phyloP scores from a whole-genome alignment of 2,888 invertebrate genomes.

The Margaritifera margaritifera region DNA sequence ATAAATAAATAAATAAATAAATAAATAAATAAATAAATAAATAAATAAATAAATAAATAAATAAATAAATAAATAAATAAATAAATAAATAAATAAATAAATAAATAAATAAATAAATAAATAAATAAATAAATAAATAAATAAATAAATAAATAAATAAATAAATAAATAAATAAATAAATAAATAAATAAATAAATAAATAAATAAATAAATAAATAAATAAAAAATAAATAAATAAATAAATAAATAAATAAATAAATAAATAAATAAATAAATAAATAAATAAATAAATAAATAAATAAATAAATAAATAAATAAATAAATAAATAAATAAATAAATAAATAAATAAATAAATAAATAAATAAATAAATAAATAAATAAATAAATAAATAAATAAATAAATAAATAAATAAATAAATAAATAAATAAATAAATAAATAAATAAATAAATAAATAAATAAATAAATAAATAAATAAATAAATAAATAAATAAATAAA shows the following conservation, averaged over 20 bases:
- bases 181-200: conserved; percentile 1
- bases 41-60: background rate
- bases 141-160: background rate
- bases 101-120: background rate
- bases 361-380: background rate
- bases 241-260: conserved; percentile 5
- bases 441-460: background rate
- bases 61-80: background rate
- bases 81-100: background rate
- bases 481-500: too few relatives aligned
- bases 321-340: conserved; percentile 1
- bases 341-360: background rate
- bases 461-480: conserved; percentile 9
- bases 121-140: background rate
- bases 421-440: background rate
- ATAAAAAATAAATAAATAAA: too few relatives aligned
- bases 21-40: conserved; percentile 7
- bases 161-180: background rate
- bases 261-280: background rate
- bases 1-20: background rate
- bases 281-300: background rate
- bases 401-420: background rate
- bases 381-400: background rate
- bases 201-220: conserved; percentile 6
- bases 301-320: conserved; percentile 5